Conservation (phyloP, 2,888 invertebrate species). For the Tyria jacobaeae region DNA sequence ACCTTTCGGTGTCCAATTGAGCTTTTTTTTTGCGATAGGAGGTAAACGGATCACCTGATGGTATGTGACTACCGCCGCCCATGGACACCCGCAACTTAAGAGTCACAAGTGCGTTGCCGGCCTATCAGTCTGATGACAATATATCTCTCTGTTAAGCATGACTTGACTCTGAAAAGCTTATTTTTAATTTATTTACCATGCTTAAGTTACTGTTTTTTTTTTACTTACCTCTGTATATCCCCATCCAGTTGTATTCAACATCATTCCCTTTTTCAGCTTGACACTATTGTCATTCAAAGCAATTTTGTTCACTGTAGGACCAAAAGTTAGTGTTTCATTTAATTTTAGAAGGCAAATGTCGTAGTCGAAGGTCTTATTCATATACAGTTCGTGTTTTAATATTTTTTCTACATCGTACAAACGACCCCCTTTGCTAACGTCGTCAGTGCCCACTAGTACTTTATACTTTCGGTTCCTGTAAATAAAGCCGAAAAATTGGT, state of each 20-base stretch:
- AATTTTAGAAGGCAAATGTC: slow-evolving; percentile 47
- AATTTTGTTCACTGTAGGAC: slow-evolving; percentile 40
- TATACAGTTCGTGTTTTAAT: slow-evolving; percentile 46
- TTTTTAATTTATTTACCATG: too few species aligned
- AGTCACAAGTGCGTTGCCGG: too few species aligned
- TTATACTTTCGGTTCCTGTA: slow-evolving; percentile 47
- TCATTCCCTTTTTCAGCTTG: slow-evolving; percentile 27
- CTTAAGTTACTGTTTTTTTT: background rate
- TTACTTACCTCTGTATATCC: slow-evolving; percentile 46
- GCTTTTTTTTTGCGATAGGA: too few species aligned
- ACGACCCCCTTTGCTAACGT: slow-evolving; percentile 40
- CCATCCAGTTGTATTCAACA: slow-evolving; percentile 52
- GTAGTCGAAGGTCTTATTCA: slow-evolving; percentile 40
- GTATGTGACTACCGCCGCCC: too few species aligned
- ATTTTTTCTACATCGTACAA: slow-evolving; percentile 54
- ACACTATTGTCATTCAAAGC: slow-evolving; percentile 24
- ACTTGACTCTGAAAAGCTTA: too few species aligned
- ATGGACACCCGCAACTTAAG: too few species aligned
- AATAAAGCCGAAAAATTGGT: slow-evolving; percentile 27
- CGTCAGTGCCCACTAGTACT: slow-evolving; percentile 53
- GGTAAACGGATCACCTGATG: too few species aligned
- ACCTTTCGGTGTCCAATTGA: too few species aligned
- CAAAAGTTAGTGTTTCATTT: slow-evolving; percentile 44
- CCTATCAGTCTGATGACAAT: too few species aligned
- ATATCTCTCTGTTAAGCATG: too few species aligned